Evolutionary conservation across 2,113 vertebrate species (phyloP).

Genomic region (Eubucco bourcierii): DNA sequence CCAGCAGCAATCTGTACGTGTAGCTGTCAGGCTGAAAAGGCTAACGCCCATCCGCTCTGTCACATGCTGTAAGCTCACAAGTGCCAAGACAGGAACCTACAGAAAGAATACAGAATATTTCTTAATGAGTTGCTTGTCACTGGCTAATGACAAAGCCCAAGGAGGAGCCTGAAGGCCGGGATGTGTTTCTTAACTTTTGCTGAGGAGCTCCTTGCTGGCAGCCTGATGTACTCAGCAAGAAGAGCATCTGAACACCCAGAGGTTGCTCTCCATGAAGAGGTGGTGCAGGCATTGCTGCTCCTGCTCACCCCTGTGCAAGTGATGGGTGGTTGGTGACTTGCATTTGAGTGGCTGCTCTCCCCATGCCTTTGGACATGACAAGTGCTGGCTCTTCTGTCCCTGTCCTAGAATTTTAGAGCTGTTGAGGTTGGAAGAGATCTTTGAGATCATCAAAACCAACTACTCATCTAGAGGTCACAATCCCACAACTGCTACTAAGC

Average conservation of each 20-base stretch:
- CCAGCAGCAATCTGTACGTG: constrained; percentile 51
- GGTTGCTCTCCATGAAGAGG: background rate
- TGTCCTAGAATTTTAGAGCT: fast-evolving
- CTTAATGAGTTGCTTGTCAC: constrained; percentile 67
- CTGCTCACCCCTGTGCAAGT: background rate
- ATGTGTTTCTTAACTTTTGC: constrained; percentile 12
- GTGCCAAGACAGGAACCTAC: constrained; percentile 43
- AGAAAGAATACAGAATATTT: constrained; percentile 40
- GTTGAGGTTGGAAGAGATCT: no score
- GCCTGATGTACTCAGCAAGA: background rate
- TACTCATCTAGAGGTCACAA: no score
- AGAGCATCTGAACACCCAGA: fast-evolving
- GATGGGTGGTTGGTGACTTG: background rate
- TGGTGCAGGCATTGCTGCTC: background rate
- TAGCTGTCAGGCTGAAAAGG: constrained; percentile 73
- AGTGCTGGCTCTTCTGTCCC: background rate
- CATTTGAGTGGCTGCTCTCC: background rate
- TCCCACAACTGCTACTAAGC: no score
- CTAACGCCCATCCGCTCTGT: constrained; percentile 65
- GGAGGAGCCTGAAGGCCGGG: constrained; percentile 24
- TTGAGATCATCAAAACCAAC: no score
- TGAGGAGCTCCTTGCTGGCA: background rate
- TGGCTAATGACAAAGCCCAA: constrained; percentile 49
- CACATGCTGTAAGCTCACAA: constrained; percentile 68
- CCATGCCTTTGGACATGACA: fast-evolving